These are phyloP conservation scores for Agrotis clavis DNA, from an alignment of 2,888 invertebrate species.

Conservation along the genomic window DNA sequence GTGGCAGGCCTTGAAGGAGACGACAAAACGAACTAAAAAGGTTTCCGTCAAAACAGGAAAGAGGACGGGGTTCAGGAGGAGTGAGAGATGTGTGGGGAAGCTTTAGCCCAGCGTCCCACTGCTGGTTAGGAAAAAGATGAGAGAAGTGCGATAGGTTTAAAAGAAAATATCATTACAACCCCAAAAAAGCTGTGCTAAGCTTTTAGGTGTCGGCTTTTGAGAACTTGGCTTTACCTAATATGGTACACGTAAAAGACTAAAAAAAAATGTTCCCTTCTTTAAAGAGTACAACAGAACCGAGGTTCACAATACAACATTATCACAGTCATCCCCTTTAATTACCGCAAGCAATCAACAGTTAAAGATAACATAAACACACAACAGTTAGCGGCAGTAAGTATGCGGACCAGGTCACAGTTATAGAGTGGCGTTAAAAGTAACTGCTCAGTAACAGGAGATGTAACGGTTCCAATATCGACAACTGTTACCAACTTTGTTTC, in stretches of 20 bases:
- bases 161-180: too few species aligned
- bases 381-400: slow-evolving; percentile 51
- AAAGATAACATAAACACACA: slow-evolving; percentile 53
- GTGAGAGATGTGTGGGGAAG: too few species aligned
- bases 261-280: not conserved
- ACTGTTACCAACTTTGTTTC: slow-evolving; percentile 67
- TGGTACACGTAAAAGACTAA: not conserved
- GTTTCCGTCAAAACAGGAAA: too few species aligned
- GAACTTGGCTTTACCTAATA: too few species aligned
- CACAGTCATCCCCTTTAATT: slow-evolving; percentile 39
- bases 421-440: slow-evolving; percentile 72
- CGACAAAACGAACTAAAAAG: too few species aligned
- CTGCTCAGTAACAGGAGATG: slow-evolving; percentile 74
- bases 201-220: not conserved
- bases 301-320: slow-evolving; percentile 10
- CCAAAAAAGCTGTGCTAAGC: not conserved
- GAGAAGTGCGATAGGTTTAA: too few species aligned
- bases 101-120: too few species aligned
- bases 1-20: too few species aligned
- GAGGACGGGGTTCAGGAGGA: too few species aligned
- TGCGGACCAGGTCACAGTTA: slow-evolving; percentile 65
- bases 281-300: not conserved
- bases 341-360: slow-evolving; percentile 52
- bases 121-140: too few species aligned
- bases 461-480: slow-evolving; percentile 72